Evolutionary conservation across 2,797 vertebrate genomes (phyloP).

Genomic region (Sebastes vulpes): DNA sequence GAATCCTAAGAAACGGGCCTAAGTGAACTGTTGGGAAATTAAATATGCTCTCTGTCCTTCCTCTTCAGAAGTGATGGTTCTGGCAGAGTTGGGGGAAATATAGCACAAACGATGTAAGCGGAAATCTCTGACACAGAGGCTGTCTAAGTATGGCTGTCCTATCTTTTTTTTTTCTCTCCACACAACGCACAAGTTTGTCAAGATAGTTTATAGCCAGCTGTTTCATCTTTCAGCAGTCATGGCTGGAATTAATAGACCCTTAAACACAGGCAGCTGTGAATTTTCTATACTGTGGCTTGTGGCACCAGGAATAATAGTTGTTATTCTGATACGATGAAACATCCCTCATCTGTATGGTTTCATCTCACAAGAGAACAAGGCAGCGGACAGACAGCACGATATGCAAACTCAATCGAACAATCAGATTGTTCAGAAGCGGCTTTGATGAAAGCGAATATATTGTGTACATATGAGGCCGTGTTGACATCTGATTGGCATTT

Average conservation of each 20-base stretch:
- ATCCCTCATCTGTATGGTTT: conserved; percentile 45
- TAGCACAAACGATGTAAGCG: conserved; percentile 55
- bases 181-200: conserved; percentile 64
- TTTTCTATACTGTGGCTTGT: conserved; percentile 67
- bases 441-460: conserved; percentile 52
- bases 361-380: conserved; percentile 56
- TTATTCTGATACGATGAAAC: conserved; percentile 71
- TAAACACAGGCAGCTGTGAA: conserved; percentile 77
- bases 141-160: conserved; percentile 34
- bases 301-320: conserved; percentile 67
- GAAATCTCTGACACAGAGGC: conserved; percentile 67
- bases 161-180: conserved; percentile 28
- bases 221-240: conserved; percentile 79
- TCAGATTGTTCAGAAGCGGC: conserved; percentile 33
- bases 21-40: conserved; percentile 71
- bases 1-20: conserved; percentile 61
- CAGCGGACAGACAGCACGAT: conserved; percentile 16
- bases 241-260: conserved; percentile 78
- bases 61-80: conserved; percentile 55
- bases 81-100: conserved; percentile 63
- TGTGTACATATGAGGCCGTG: conserved; percentile 18
- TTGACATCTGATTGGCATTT: conserved; percentile 46
- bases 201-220: conserved; percentile 76
- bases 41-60: conserved; percentile 70
- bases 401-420: conserved; percentile 45